phyloP scores from a whole-genome alignment of 2,888 invertebrate species.

The Petrophora chlorosata region DNA sequence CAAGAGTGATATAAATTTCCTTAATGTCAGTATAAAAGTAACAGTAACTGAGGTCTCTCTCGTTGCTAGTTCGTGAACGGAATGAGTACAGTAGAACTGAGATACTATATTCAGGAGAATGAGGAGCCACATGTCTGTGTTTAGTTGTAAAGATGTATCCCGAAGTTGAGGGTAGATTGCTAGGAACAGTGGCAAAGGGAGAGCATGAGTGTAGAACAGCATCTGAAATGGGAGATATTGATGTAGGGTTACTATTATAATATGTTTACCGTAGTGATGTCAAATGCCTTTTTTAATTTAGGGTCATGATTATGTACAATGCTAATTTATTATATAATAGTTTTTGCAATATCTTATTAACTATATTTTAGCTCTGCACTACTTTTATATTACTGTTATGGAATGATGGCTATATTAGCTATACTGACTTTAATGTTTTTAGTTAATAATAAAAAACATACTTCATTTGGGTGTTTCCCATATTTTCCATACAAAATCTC shows the following conservation, averaged over 20 bases:
- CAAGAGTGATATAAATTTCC: constrained; percentile 70
- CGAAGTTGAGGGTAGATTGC: constrained; percentile 59
- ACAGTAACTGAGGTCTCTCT: constrained; percentile 71
- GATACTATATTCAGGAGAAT: constrained; percentile 60
- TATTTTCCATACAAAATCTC: constrained; percentile 69
- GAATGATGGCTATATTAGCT: too few species aligned
- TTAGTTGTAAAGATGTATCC: constrained; percentile 45
- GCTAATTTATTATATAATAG: too few species aligned
- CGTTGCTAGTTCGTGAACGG: constrained; percentile 70
- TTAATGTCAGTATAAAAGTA: constrained; percentile 70
- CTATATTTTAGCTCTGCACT: too few species aligned
- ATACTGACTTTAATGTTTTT: too few species aligned
- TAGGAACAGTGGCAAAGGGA: constrained; percentile 69
- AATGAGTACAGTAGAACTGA: constrained; percentile 70
- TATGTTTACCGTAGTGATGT: too few species aligned
- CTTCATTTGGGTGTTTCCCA: constrained; percentile 78
- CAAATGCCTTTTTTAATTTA: too few species aligned
- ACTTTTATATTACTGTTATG: too few species aligned
- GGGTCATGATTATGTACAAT: too few species aligned
- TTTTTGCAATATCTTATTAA: too few species aligned
- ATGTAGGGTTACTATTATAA: not conserved
- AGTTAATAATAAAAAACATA: constrained; percentile 26
- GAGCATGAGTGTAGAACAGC: constrained; percentile 71
- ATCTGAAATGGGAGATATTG: constrained; percentile 59
- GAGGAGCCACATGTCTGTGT: constrained; percentile 57